Conservation (phyloP, 1,140 invertebrate genomes). For the Drosophila leontia region DNA sequence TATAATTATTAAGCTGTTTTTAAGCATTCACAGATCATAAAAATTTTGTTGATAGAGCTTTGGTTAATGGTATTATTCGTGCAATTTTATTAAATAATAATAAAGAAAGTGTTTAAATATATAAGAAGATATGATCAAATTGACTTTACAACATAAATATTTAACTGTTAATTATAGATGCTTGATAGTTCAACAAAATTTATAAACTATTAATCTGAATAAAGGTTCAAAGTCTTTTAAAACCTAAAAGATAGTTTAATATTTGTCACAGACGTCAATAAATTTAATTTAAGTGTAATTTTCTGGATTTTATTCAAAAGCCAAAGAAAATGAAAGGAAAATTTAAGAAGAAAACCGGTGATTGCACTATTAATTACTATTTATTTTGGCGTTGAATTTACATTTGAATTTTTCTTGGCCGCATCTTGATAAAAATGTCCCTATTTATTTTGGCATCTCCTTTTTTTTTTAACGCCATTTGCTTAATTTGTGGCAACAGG, state of each 20-base stretch:
- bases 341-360: conserved; percentile 1
- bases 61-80: background rate
- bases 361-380: conserved; percentile 30
- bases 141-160: background rate
- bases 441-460: conserved; percentile 28
- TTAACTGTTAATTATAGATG: background rate
- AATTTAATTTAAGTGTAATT: conserved; percentile 23
- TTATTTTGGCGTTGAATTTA: conserved; percentile 39
- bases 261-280: conserved; percentile 35
- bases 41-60: background rate
- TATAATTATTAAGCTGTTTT: conserved; percentile 61
- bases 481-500: conserved; percentile 70
- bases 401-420: conserved; percentile 14
- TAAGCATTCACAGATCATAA: conserved; percentile 4
- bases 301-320: background rate
- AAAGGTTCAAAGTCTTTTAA: background rate
- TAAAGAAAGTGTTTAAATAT: background rate
- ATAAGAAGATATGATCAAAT: background rate
- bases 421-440: conserved; percentile 28
- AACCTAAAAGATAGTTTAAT: conserved; percentile 8
- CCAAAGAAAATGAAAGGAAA: conserved; percentile 10
- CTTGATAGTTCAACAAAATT: background rate
- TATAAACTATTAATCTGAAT: background rate
- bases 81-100: background rate
- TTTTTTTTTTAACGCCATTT: conserved; percentile 16